Evolutionary conservation across 2,797 vertebrate species (phyloP), one percentile per base, ranked within the genome.

Genomic region (Xerus rutilus): DNA sequence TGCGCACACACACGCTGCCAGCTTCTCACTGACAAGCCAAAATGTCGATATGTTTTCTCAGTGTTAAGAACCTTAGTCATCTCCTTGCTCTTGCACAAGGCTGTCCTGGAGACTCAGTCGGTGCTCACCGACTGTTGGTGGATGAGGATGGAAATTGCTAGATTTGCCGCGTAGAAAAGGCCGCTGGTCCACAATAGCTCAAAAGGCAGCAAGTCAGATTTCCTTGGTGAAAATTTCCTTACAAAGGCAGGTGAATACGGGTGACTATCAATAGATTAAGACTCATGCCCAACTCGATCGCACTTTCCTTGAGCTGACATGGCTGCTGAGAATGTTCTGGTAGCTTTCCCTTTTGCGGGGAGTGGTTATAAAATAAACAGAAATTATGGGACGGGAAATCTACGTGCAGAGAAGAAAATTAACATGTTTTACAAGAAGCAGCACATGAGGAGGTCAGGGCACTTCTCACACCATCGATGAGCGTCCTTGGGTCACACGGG

Each of bases 381-480:
- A 30, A 39, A 77, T 1, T 15, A 1, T 0, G 2, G 76, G 78
- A 30, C n/a, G 49, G 67, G 62, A 32, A 43, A 7, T 21, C 1
- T 13, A 15, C 62, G 25, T 28, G 59, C 72, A 25, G 32, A 54
- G 32, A 69, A 86, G 15, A 13, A n/a, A 39, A 2, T 1, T 1
- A 10, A 13, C 3, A 10, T 2, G 1, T 70, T 77, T 81, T 57
- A 35, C 12, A 12, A 35, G 10, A 10, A 25, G 67, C 13, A 18
- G 67, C 7, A 11, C 13, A 43, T 18, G 3, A 7, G 23, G 23
- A 7, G 6, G 20, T 23, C 15, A 13, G 35, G 21, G 15, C 7
- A 0, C 3, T 6, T 43, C 47, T 43, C 47, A n/a, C 30, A 15
- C 0, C 0, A 0, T 52, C 86, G 32, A 0, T 1, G n/a, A 43